phyloP scores from a whole-genome alignment of 2,113 vertebrate species.

The Apus apus region DNA sequence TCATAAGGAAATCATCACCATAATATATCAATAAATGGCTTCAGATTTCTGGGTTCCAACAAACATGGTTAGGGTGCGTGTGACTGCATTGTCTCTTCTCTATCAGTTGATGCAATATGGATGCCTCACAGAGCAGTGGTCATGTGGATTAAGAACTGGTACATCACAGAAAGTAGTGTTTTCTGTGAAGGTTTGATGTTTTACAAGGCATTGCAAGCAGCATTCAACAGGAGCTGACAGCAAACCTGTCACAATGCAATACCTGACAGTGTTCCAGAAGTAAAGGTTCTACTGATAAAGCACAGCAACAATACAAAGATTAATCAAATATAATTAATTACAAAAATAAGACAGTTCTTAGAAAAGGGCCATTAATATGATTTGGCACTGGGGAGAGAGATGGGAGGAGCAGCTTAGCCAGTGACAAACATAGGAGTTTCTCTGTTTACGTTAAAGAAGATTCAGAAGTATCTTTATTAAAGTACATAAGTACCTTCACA shows the following conservation, averaged over 20 bases:
- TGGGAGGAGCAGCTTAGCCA: not conserved
- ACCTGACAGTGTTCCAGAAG: not conserved
- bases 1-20: not conserved
- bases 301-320: not conserved
- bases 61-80: not conserved
- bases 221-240: not conserved
- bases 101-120: not conserved
- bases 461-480: not conserved
- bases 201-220: not conserved
- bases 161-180: not conserved
- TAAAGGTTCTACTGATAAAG: not conserved
- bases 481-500: not conserved
- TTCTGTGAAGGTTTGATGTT: not conserved
- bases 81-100: not conserved
- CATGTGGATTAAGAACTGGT: not conserved
- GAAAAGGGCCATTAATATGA: not conserved
- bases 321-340: not conserved
- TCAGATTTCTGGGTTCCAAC: not conserved
- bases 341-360: not conserved
- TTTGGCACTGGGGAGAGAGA: not conserved
- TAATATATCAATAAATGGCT: not conserved
- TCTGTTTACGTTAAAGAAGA: not conserved
- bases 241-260: not conserved
- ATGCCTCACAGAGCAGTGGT: not conserved
- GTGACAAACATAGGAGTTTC: not conserved